phyloP scores from a whole-genome alignment of 2,113 vertebrate genomes.

The Seriola quinqueradiata region DNA sequence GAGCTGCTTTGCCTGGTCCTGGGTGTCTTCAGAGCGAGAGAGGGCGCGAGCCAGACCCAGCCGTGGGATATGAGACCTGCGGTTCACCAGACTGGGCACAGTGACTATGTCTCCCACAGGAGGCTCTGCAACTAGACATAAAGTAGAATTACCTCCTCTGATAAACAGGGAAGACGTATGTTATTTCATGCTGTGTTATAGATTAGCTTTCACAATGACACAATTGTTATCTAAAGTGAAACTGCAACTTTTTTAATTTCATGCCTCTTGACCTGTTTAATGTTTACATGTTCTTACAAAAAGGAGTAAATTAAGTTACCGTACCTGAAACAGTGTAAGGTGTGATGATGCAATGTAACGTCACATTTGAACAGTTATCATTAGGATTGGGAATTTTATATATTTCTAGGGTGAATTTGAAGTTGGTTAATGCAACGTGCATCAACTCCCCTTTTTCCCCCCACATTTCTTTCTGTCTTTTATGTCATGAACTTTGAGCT shows the following conservation, averaged over 20 bases:
- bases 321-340: not conserved
- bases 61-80: conserved; percentile 67
- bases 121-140: conserved; percentile 28
- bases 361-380: no score
- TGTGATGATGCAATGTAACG: no score
- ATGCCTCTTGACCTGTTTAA: not conserved
- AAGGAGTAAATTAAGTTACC: not conserved
- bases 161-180: not conserved
- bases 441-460: no score
- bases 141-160: not conserved
- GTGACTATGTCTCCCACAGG: not conserved
- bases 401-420: not conserved
- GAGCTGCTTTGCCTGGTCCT: conserved; percentile 61
- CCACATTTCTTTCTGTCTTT: not conserved
- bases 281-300: not conserved
- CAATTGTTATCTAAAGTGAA: not conserved
- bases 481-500: not conserved
- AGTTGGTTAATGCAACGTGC: not conserved
- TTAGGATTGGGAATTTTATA: no score
- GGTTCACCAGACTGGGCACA: conserved; percentile 53
- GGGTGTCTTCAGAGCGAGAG: conserved; percentile 61
- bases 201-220: not conserved
- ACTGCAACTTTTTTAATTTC: not conserved
- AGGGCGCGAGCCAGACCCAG: conserved; percentile 77
- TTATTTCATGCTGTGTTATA: not conserved